Evolutionary conservation across 2,888 invertebrate species (phyloP).

Genomic region (Campaea margaritaria): DNA sequence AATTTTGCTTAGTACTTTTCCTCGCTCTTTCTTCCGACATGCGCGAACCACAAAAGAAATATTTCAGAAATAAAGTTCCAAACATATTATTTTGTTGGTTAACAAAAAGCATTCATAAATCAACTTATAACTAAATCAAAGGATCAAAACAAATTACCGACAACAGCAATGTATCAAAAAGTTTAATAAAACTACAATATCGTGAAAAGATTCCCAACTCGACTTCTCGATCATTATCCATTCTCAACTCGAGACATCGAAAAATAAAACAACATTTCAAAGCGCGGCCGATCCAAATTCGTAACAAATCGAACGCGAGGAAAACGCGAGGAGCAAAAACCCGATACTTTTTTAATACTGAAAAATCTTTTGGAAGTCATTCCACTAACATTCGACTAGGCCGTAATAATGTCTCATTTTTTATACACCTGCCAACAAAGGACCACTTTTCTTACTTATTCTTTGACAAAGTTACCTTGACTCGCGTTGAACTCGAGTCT

Average conservation of each 20-base stretch:
- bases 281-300: conserved; percentile 19
- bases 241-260: conserved; percentile 24
- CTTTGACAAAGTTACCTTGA: conserved; percentile 31
- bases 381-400: conserved; percentile 36
- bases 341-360: conserved; percentile 33
- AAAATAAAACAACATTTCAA: conserved; percentile 30
- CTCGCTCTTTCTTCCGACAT: too few relatives aligned
- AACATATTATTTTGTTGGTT: too few relatives aligned
- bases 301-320: conserved; percentile 22
- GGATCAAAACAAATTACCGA: neutral
- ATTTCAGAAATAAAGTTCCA: too few relatives aligned
- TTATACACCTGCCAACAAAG: conserved; percentile 51
- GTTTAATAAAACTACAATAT: conserved; percentile 2
- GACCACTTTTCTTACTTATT: conserved; percentile 37
- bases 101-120: too few relatives aligned
- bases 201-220: conserved; percentile 9
- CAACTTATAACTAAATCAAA: neutral
- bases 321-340: conserved; percentile 26
- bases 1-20: too few relatives aligned
- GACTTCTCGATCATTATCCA: conserved; percentile 27
- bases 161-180: conserved; percentile 9
- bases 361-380: conserved; percentile 35
- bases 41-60: too few relatives aligned
- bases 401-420: conserved; percentile 45
- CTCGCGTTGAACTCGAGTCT: conserved; percentile 9